Evolutionary conservation across 2,888 invertebrate species (phyloP).

Genomic region (Ceratothoa steindachneri): DNA sequence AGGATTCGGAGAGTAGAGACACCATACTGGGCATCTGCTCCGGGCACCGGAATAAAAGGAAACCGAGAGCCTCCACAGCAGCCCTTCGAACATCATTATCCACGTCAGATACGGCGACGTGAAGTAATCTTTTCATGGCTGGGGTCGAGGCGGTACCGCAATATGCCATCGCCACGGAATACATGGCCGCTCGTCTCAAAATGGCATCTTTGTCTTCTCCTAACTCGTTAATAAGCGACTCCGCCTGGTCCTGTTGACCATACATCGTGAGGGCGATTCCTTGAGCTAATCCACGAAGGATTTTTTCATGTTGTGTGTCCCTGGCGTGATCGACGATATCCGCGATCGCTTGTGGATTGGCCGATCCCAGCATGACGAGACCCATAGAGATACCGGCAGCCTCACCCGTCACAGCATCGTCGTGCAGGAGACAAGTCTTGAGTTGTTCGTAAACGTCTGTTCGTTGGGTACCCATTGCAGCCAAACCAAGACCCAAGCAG

Average conservation of each 20-base stretch:
- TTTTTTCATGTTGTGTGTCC: slow-evolving; percentile 91
- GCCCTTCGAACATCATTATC: slow-evolving; percentile 98
- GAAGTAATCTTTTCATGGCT: slow-evolving; percentile 87
- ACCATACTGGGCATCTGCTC: slow-evolving; percentile 97
- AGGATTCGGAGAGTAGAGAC: slow-evolving; percentile 92
- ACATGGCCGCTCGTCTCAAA: slow-evolving; percentile 80
- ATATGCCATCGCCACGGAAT: slow-evolving; percentile 96
- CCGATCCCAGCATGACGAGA: slow-evolving; percentile 96
- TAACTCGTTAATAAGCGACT: slow-evolving; percentile 79
- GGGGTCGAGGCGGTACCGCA: slow-evolving; percentile 88
- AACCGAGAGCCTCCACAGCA: slow-evolving; percentile 97
- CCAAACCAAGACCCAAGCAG: slow-evolving; percentile 91
- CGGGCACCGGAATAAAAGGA: slow-evolving; percentile 87
- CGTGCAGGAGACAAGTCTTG: slow-evolving; percentile 93
- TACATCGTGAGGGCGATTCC: slow-evolving; percentile 96
- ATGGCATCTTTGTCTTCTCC: slow-evolving; percentile 69
- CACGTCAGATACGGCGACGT: slow-evolving; percentile 96
- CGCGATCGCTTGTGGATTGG: slow-evolving; percentile 77
- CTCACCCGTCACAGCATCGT: slow-evolving; percentile 98
- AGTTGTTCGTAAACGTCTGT: slow-evolving; percentile 94
- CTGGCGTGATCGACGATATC: slow-evolving; percentile 78
- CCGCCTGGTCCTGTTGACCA: slow-evolving; percentile 92
- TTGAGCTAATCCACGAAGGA: slow-evolving; percentile 90
- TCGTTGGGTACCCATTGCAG: slow-evolving; percentile 96
- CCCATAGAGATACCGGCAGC: slow-evolving; percentile 99